phyloP scores from a whole-genome alignment of 1,140 invertebrate genomes.

The Drosophila pseudoobscura region DNA sequence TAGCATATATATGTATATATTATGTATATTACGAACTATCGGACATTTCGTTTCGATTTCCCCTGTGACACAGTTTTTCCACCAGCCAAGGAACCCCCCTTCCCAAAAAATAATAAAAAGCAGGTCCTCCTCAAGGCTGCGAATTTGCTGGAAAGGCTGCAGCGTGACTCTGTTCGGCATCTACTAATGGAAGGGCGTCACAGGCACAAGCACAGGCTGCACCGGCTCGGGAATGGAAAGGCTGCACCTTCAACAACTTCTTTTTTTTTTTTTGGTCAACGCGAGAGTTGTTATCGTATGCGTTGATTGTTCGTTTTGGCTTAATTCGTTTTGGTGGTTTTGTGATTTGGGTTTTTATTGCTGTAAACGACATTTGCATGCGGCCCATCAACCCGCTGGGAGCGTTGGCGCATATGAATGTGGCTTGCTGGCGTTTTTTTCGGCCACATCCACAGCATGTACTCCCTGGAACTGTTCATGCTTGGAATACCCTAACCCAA shows the following conservation, averaged over 20 bases:
- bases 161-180: not conserved
- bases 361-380: constrained; percentile 72
- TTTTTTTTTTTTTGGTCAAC: constrained; percentile 7
- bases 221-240: not conserved
- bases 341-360: constrained; percentile 42
- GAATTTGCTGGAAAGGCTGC: not conserved
- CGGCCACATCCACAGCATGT: constrained; percentile 42
- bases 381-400: constrained; percentile 53
- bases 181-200: constrained; percentile 2
- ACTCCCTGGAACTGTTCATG: not conserved
- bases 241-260: constrained; percentile 5
- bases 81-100: not conserved
- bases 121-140: constrained; percentile 33
- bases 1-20: constrained; percentile 64
- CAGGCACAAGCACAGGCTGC: not conserved
- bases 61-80: constrained; percentile 55
- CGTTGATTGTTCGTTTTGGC: constrained; percentile 19
- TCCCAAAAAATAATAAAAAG: too few relatives aligned
- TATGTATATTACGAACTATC: constrained; percentile 50
- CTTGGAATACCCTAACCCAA: constrained; percentile 17
- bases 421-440: constrained; percentile 41
- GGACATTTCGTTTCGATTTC: not conserved
- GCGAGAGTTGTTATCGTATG: not conserved
- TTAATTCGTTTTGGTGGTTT: constrained; percentile 37
- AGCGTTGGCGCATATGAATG: constrained; percentile 65